Conservation (phyloP, 2,888 invertebrate species). For the Lissocephala sabroskyi region DNA sequence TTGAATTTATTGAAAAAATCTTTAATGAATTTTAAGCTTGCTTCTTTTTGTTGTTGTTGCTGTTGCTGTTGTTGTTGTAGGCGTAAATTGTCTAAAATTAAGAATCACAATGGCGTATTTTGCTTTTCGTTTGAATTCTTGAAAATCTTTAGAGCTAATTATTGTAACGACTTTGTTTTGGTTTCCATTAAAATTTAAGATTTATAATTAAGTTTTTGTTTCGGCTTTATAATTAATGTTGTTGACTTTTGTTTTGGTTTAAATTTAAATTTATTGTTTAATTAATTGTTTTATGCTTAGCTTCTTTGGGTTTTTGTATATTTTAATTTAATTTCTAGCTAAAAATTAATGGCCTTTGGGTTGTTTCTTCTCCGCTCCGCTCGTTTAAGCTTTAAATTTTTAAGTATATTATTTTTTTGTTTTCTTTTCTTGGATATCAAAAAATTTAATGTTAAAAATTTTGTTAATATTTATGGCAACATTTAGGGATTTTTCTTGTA, state of each 20-base stretch:
- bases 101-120: conserved; percentile 71
- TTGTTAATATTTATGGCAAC: too few relatives aligned
- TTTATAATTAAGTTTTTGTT: conserved; percentile 31
- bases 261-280: conserved; percentile 13
- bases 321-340: conserved; percentile 25
- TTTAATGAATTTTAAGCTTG: not conserved
- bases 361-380: conserved; percentile 8
- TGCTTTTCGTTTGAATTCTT: conserved; percentile 11
- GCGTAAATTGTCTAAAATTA: conserved; percentile 63
- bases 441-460: not conserved
- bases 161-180: conserved; percentile 25
- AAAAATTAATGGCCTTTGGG: conserved; percentile 25
- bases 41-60: conserved; percentile 5
- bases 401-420: conserved; percentile 16
- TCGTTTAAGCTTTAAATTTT: conserved; percentile 4
- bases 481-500: too few relatives aligned
- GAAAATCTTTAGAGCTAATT: conserved; percentile 39
- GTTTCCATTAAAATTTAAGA: conserved; percentile 18
- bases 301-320: conserved; percentile 19
- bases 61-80: conserved; percentile 15
- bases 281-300: too few relatives aligned
- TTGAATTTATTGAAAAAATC: too few relatives aligned
- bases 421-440: not conserved
- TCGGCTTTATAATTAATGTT: conserved; percentile 2
- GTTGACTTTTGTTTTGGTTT: conserved; percentile 13